Evolutionary conservation across 2,888 invertebrate species (phyloP), one percentile per base, ranked within the genome.

Genomic region (Congeria kusceri): DNA sequence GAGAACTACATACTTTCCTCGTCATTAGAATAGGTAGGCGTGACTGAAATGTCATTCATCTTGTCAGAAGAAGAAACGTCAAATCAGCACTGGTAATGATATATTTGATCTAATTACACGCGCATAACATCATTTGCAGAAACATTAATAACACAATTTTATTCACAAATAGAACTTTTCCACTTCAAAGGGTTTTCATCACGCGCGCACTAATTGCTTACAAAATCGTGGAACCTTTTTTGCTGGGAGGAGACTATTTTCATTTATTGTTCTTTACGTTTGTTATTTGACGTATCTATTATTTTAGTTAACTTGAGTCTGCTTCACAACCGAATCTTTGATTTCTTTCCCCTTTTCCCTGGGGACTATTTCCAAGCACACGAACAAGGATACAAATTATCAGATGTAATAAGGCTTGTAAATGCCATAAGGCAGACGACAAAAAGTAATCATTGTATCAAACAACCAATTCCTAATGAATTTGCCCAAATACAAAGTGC

Each of bases 181-280:
- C 73, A 80, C 80, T 80, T 80, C 80, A 80, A 80, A 80, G 73
- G 69, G 28, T 72, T 76, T 73, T 56, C 80, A 80, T 80, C 76
- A 76, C 57, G 28, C 28, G 39, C 56, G 20, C 75, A 39, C 9
- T 39, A 80, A 80, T 80, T 75, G 63, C 46, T 68, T 69, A 75
- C 68, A 76, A 64, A 72, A 75, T 68, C 64, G 15, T 68, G 68
- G 68, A 63, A 68, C 68, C 62, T 61, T 56, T 75, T 68, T 63
- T 53, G 63, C 64, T 63, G 23, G n/a, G 62, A 68, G 67, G 39
- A 39, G 39, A 39, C 39, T 39, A 11, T 46, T 39, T 46, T 47
- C 47, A 2, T 47, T 47, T 20, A 47, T 64, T 23, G 44, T 64
- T 64, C 63, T 64, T 64, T 64, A 47, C 46, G n/a, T 46, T 18